phyloP scores from a whole-genome alignment of 2,888 invertebrate species.

The Penaeus monodon region DNA sequence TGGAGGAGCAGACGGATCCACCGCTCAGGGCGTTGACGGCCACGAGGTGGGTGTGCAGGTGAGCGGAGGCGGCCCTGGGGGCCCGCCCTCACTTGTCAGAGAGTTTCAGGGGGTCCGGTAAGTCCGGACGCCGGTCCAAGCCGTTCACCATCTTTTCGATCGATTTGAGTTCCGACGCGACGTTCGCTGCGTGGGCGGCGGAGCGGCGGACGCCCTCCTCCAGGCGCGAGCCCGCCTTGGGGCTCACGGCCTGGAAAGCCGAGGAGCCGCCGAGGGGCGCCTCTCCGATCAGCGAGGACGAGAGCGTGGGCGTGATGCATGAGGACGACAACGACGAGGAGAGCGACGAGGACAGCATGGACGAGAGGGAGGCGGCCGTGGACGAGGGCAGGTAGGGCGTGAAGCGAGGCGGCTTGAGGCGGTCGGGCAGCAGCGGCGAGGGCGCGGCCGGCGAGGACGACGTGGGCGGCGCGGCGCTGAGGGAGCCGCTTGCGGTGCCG shows the following conservation, averaged over 20 bases:
- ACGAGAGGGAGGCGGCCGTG: conserved; percentile 62
- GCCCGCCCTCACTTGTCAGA: conserved; percentile 64
- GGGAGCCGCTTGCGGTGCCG: conserved; percentile 42
- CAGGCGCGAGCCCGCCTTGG: conserved; percentile 63
- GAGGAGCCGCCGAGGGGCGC: conserved; percentile 60
- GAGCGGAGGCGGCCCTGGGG: conserved; percentile 53
- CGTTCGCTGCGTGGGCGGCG: conserved; percentile 69
- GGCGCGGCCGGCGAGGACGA: conserved; percentile 63
- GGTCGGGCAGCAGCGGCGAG: conserved; percentile 60
- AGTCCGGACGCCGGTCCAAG: conserved; percentile 74
- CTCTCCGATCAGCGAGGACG: conserved; percentile 64
- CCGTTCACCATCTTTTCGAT: conserved; percentile 99
- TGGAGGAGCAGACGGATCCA: conserved; percentile 61
- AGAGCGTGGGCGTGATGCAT: conserved; percentile 61
- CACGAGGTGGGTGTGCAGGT: conserved; percentile 62
- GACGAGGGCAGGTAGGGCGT: conserved; percentile 65
- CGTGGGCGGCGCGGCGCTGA: conserved; percentile 63
- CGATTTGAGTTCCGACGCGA: conserved; percentile 88
- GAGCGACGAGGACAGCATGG: conserved; percentile 61
- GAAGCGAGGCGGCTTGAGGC: conserved; percentile 65
- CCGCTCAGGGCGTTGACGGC: conserved; percentile 61
- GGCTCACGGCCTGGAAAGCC: conserved; percentile 65
- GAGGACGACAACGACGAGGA: conserved; percentile 62
- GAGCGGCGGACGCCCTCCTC: conserved; percentile 62
- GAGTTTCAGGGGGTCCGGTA: conserved; percentile 63